Evolutionary conservation across 2,888 invertebrate genomes (phyloP), one percentile per base, ranked within the genome.

Genomic region (Lochmaea crataegi): DNA sequence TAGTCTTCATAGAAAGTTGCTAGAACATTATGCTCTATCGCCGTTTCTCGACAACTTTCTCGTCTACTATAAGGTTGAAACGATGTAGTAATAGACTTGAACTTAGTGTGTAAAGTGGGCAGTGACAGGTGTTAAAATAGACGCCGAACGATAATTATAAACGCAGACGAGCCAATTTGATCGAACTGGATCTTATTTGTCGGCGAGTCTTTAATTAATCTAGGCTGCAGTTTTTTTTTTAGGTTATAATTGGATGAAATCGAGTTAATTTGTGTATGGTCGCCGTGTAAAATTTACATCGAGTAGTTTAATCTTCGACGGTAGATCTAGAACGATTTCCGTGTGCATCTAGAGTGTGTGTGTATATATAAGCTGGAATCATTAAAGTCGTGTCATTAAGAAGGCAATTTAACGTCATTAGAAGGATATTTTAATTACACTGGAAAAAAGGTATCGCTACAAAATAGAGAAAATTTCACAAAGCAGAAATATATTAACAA

Each of bases 141-240:
- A 76, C 76, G 77, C 77, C 76, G 73, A 73, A 71, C 70, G 71
- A 67, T 77, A 77, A 79, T 78, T 78, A 77, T 78, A 76, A 75
- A 68, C 63, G 65, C 56, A 68, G 66, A 72, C 74, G 68, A 68
- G 64, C 53, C 64, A 65, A 56, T 64, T 70, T 57, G 60, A 73
- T 71, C 67, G 70, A 67, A 67, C 41, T 45, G 60, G 56, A 64
- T 70, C 48, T 64, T 73, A 68, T 41, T 56, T 56, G 53, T 42
- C 57, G 70, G 32, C 64, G 45, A 42, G 32, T 22, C 42, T 70
- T 65, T 70, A 64, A 70, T 65, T 57, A 70, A 58, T 38, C 42
- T 42, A 18, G 11, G 61, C 16, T 61, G n/a, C 18, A 51, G 48
- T n/a, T 51, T 65, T 65, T 38, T 32, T 65, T 65, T 32, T 26